Conservation (phyloP, 2,888 invertebrate genomes). For the Drosophila paranaensis region DNA sequence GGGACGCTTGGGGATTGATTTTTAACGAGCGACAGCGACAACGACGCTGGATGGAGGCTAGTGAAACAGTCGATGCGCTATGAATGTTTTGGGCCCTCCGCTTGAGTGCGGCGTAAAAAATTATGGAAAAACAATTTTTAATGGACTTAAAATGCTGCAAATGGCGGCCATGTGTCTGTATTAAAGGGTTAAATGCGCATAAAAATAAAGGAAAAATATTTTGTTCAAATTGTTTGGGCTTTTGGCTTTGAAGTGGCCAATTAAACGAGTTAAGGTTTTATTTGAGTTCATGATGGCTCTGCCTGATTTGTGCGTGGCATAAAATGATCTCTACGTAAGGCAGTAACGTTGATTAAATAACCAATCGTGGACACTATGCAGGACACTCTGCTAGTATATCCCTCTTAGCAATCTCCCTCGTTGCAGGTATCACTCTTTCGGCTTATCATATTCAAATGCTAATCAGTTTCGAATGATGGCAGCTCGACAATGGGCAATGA, state of each 20-base stretch:
- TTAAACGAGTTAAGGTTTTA: constrained; percentile 44
- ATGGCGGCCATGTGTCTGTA: constrained; percentile 67
- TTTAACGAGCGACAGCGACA: constrained; percentile 70
- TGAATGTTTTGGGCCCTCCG: constrained; percentile 45
- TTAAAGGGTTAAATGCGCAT: constrained; percentile 72
- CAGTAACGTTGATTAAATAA: constrained; percentile 1
- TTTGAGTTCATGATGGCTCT: constrained; percentile 30
- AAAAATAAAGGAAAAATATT: constrained; percentile 60
- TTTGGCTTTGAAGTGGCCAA: constrained; percentile 59
- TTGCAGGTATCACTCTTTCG: constrained; percentile 15
- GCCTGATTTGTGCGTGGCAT: constrained; percentile 19
- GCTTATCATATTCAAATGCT: constrained; percentile 34
- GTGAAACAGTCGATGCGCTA: constrained; percentile 48
- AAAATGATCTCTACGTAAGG: no score
- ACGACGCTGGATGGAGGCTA: constrained; percentile 27
- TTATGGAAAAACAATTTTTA: constrained; percentile 79
- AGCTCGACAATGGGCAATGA: constrained; percentile 13
- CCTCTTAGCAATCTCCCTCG: neutral
- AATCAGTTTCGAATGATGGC: constrained; percentile 23
- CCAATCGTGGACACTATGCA: neutral
- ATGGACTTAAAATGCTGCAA: constrained; percentile 69
- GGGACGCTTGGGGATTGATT: constrained; percentile 75
- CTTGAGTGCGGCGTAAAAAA: constrained; percentile 62
- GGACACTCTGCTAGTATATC: neutral
- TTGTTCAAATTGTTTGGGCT: constrained; percentile 55